These are phyloP conservation scores for Leiothrix lutea DNA, from an alignment of 2,113 vertebrate genomes.

Conservation along the genomic window DNA sequence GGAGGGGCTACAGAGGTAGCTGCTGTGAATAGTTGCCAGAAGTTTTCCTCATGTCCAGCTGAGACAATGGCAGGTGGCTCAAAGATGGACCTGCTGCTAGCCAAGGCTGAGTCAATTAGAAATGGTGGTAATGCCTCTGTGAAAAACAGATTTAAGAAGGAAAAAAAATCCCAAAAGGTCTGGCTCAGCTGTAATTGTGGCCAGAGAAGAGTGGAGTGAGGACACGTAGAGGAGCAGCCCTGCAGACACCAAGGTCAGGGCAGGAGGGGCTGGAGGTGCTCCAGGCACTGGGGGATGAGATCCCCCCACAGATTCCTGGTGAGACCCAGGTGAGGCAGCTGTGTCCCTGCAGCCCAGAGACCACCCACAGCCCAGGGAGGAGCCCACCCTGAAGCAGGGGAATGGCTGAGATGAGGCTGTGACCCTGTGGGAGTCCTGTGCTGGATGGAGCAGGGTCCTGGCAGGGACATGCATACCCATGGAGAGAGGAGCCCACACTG, in stretches of 20 bases:
- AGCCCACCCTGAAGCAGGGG: neutral
- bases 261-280: neutral
- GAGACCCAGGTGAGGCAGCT: neutral
- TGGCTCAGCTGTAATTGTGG: neutral
- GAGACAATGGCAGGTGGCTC: neutral
- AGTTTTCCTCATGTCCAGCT: neutral
- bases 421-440: neutral
- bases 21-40: neutral
- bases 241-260: neutral
- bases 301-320: neutral
- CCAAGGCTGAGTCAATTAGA: too few species aligned
- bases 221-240: accelerated
- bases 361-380: neutral
- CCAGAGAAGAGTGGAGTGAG: neutral
- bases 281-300: neutral
- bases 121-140: neutral
- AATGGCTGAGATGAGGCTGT: neutral
- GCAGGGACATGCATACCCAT: neutral
- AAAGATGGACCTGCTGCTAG: neutral
- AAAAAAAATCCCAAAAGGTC: neutral
- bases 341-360: neutral
- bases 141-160: neutral
- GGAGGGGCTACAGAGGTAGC: accelerated
- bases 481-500: neutral
- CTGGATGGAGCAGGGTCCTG: neutral